Evolutionary conservation across 2,888 invertebrate species (phyloP), one percentile per base, ranked within the genome.

Genomic region (Operophtera brumata): DNA sequence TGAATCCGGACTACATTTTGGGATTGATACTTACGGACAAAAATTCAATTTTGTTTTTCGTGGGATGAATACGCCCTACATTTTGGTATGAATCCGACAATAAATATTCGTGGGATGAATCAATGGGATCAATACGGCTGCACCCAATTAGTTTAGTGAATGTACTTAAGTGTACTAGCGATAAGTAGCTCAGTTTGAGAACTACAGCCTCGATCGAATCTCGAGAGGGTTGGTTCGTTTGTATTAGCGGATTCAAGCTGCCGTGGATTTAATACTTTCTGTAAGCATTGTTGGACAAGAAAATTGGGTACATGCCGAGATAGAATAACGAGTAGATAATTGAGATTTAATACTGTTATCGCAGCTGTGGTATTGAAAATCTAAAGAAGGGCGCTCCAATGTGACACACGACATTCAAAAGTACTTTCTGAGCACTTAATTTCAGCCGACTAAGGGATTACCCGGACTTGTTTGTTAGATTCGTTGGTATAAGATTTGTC

Each of bases 191-290:
- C 61, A 66, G 46, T 66, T 74, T 73, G 71, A 59, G 66, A 62
- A 54, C 49, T 54, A 10, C n/a, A n/a, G n/a, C n/a, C 51, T 25
- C 42, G 52, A 66, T 63, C 44, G 59, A 65, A 63, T 65, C 65
- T 59, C 58, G 57, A 61, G 62, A 64, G 69, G 66, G 67, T 62
- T 63, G 52, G 58, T 53, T 62, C 50, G 69, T 66, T 71, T 67
- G 62, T 56, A 62, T 62, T 67, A 59, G 61, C 62, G 47, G 72
- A 73, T 75, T 70, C 66, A 47, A 55, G 52, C 55, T 45, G 47
- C 47, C 59, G 59, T 61, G 49, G 67, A 70, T 71, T 69, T 69
- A 69, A 72, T 72, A 64, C 62, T 46, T 49, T 32, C 40, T 25
- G 57, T 65, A 65, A 64, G 56, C 64, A 53, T 53, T 58, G 59